Conservation (phyloP, 2,797 vertebrate genomes). For the Dermochelys coriacea region DNA sequence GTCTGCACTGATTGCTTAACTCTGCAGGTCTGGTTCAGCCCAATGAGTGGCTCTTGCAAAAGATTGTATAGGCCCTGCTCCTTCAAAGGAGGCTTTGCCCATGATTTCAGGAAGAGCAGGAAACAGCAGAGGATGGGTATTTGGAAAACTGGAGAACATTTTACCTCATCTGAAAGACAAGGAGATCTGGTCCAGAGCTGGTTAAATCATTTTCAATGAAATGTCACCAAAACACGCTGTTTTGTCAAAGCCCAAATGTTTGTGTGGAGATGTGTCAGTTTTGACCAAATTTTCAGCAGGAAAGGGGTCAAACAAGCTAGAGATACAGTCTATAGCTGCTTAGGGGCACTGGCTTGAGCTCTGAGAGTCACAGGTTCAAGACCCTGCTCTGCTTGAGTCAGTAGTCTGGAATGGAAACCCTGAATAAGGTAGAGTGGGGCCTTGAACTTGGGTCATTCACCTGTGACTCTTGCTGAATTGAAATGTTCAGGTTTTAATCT, state of each 20-base stretch:
- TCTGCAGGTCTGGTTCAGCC: neutral
- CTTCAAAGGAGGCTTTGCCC: neutral
- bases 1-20: neutral
- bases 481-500: neutral
- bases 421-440: neutral
- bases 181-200: neutral
- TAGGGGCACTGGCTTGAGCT: neutral
- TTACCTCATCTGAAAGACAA: neutral
- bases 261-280: too few species aligned
- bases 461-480: neutral
- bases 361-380: neutral
- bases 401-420: neutral
- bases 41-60: neutral
- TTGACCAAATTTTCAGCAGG: neutral
- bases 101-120: accelerated
- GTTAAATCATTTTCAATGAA: neutral
- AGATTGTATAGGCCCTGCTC: neutral
- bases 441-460: neutral
- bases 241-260: neutral
- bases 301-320: neutral
- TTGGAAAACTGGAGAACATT: accelerated
- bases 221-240: neutral
- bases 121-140: neutral
- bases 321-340: neutral
- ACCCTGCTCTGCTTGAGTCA: neutral